A percentile compares a stretch with the other conserved stretches of the same genome.
Evolutionary conservation across 30 jellyfish, hydroid and myxozoan species (phyloP).

Genomic region (Hydra vulgaris): DNA sequence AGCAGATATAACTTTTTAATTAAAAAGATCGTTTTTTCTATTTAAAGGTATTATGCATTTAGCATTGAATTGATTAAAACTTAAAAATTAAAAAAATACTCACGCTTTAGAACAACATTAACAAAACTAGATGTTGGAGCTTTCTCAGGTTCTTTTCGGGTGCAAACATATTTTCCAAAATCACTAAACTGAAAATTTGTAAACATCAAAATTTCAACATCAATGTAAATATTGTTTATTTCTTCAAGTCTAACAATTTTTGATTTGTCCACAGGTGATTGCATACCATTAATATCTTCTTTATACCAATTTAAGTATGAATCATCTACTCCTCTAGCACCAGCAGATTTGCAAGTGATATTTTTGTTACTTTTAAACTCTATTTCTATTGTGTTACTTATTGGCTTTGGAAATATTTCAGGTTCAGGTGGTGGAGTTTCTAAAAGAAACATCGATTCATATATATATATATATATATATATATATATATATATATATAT

Average conservation of each 20-base stretch:
- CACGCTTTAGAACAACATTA: constrained; percentile 7
- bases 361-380: constrained; percentile 5
- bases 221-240: not conserved
- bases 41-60: too few relatives aligned
- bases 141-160: not conserved
- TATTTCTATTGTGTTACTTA: not conserved
- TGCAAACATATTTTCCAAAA: constrained; percentile 20
- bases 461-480: too few relatives aligned
- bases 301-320: constrained; percentile 24
- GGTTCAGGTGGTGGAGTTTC: constrained; percentile 6
- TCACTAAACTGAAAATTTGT: constrained; percentile 7
- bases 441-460: not conserved
- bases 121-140: constrained; percentile 1
- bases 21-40: too few relatives aligned
- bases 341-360: constrained; percentile 19
- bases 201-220: constrained; percentile 11
- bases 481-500: too few relatives aligned
- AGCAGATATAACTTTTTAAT: too few relatives aligned
- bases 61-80: too few relatives aligned
- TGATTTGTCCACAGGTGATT: not conserved
- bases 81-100: too few relatives aligned
- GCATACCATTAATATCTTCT: constrained; percentile 1
- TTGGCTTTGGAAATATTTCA: not conserved
- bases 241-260: not conserved
- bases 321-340: not conserved